Evolutionary conservation across 2,888 invertebrate genomes (phyloP), one percentile per base, ranked within the genome.

Genomic region (Trisateles emortualis): DNA sequence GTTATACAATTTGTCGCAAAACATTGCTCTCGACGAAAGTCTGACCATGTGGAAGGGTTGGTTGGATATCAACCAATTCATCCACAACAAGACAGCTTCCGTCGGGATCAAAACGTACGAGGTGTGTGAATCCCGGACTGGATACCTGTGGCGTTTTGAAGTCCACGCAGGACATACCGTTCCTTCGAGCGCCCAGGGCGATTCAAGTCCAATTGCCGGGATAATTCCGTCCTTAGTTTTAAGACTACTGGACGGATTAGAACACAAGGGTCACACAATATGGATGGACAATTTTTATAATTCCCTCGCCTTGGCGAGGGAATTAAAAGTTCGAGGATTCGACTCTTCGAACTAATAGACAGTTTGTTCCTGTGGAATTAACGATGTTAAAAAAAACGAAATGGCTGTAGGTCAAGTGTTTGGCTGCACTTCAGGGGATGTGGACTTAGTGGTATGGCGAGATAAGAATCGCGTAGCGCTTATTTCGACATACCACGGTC

Each of bases 271-370:
- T n/a, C n/a, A n/a, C n/a, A n/a, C n/a, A n/a, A n/a, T n/a, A n/a
- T n/a, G n/a, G n/a, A n/a, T 75, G 71, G 72, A 73, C 38, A 75
- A 68, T 32, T 68, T 17, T 33, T 75, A 71, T n/a, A 68, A 67
- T 19, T 61, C 55, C 0, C 62, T 60, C 0, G 45, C 52, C 0
- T 48, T 68, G 1, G 64, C 60, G 0, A 52, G 62, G 0, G 13
- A 30, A 1, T 32, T 68, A 6, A 68, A 68, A 30, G 3, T 19
- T 3, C 13, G 9, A 1, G 60, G 60, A 0, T 60, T 62, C 14
- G 64, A 68, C 36, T 62, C 41, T 64, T 0, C 39, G 64, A 0
- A 46, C 51, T 0, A 57, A 62, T 38, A 43, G 62, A 3, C 33
- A 50, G 3, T 56, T 45, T 16, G 59, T 64, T 5, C 64, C 67